Conservation (phyloP, 2,113 vertebrate species). For the Caloenas nicobarica region DNA sequence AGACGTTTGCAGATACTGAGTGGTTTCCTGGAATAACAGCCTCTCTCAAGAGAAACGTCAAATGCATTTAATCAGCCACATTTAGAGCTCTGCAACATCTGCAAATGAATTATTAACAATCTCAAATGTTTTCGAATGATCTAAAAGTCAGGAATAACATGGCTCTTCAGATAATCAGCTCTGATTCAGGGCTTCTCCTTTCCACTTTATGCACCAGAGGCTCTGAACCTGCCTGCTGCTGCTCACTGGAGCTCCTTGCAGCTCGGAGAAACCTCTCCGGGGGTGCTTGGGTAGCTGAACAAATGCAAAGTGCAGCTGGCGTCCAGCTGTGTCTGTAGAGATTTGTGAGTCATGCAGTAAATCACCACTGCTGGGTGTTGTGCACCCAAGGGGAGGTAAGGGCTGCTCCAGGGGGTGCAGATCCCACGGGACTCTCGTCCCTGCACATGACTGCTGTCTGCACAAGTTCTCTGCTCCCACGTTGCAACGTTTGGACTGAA, state of each 20-base stretch:
- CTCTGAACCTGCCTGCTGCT: background rate
- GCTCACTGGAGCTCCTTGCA: background rate
- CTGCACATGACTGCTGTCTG: background rate
- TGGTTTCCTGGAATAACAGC: conserved; percentile 56
- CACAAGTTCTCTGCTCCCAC: background rate
- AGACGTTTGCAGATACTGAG: conserved; percentile 27
- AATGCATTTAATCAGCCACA: conserved; percentile 62
- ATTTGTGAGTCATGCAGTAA: background rate
- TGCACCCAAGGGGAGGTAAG: rapidly evolving
- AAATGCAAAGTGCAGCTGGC: background rate
- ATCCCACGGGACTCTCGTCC: background rate
- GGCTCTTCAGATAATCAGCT: conserved; percentile 19
- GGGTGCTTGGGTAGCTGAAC: background rate
- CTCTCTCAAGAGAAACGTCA: conserved; percentile 54
- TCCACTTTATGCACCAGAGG: background rate
- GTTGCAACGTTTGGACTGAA: rapidly evolving
- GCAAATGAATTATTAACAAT: conserved; percentile 61
- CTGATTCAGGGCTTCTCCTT: conserved; percentile 30
- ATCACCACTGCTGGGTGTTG: rapidly evolving
- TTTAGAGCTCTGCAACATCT: conserved; percentile 53
- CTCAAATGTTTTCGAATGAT: conserved; percentile 41
- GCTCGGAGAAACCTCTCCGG: background rate
- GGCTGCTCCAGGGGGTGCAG: background rate
- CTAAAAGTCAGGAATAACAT: conserved; percentile 39
- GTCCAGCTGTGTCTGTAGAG: background rate